Evolutionary conservation across 2,888 invertebrate species (phyloP).

Genomic region (Blastobasis lacticolella): DNA sequence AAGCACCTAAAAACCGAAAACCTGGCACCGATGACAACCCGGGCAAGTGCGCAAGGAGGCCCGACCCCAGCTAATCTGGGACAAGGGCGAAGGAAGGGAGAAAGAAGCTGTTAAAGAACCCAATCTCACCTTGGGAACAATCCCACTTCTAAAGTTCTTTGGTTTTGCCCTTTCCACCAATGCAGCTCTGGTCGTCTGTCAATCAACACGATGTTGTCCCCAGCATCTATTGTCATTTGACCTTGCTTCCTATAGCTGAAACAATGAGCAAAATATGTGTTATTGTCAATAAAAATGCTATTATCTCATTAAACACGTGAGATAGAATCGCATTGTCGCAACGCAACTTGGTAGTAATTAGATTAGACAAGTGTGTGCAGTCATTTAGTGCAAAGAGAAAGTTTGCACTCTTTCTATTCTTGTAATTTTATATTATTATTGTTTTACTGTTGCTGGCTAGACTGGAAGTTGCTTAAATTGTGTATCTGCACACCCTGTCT

Average conservation of each 20-base stretch:
- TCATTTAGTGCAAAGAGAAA: neutral
- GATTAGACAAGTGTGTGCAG: neutral
- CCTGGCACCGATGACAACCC: too few species aligned
- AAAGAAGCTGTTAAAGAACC: too few species aligned
- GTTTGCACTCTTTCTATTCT: neutral
- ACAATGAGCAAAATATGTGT: slow-evolving; percentile 3
- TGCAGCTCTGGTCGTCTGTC: slow-evolving; percentile 91
- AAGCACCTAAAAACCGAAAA: too few species aligned
- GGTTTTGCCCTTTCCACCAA: slow-evolving; percentile 98
- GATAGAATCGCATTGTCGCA: neutral
- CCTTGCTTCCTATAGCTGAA: slow-evolving; percentile 69
- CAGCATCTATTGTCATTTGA: slow-evolving; percentile 84
- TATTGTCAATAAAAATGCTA: neutral
- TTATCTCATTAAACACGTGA: neutral
- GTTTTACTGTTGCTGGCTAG: too few species aligned
- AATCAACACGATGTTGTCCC: slow-evolving; percentile 90
- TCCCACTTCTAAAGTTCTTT: slow-evolving; percentile 90
- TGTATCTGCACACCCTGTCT: neutral
- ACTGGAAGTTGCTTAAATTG: too few species aligned
- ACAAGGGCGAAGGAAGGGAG: too few species aligned
- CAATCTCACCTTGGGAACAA: slow-evolving; percentile 82
- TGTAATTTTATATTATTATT: too few species aligned
- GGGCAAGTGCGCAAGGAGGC: too few species aligned
- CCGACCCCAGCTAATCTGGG: too few species aligned
- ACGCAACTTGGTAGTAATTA: neutral